Evolutionary conservation across 2,113 vertebrate species (phyloP).

Genomic region (Podarcis raffonei): DNA sequence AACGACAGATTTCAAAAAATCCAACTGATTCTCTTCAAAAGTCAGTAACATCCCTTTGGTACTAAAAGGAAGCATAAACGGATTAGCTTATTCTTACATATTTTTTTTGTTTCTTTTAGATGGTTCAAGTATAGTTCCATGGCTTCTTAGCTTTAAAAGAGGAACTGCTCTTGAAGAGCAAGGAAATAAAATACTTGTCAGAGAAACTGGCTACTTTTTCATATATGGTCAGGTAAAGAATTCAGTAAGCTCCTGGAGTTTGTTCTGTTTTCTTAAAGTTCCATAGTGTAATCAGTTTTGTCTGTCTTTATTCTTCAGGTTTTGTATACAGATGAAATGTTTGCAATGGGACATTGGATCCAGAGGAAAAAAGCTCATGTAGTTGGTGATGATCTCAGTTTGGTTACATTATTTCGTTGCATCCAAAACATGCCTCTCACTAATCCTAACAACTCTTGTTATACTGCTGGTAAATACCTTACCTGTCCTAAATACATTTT

Average conservation of each 20-base stretch:
- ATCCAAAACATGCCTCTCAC: slow-evolving; percentile 90
- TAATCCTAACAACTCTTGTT: slow-evolving; percentile 92
- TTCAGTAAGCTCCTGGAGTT: not conserved
- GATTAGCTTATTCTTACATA: not conserved
- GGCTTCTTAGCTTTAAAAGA: slow-evolving; percentile 90
- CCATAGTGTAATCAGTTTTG: not conserved
- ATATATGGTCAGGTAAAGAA: slow-evolving; percentile 91
- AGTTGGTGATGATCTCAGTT: slow-evolving; percentile 87
- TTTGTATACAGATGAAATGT: slow-evolving; percentile 86
- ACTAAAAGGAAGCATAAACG: not conserved
- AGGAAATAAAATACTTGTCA: slow-evolving; percentile 87
- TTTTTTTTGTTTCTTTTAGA: slow-evolving; percentile 59
- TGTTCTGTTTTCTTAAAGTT: slow-evolving; percentile 9
- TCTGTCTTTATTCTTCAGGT: slow-evolving; percentile 77
- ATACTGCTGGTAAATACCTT: slow-evolving; percentile 87
- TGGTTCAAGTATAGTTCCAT: slow-evolving; percentile 81
- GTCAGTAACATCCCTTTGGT: no score
- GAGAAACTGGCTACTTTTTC: slow-evolving; percentile 92
- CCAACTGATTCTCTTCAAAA: not conserved
- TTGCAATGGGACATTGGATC: slow-evolving; percentile 93
- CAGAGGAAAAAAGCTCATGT: slow-evolving; percentile 88
- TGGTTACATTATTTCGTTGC: slow-evolving; percentile 90
- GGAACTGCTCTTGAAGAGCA: slow-evolving; percentile 85
- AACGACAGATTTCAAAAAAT: not conserved
- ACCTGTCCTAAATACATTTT: slow-evolving; percentile 4